Conservation (phyloP, 2,888 invertebrate species). For the Junonia oenone region DNA sequence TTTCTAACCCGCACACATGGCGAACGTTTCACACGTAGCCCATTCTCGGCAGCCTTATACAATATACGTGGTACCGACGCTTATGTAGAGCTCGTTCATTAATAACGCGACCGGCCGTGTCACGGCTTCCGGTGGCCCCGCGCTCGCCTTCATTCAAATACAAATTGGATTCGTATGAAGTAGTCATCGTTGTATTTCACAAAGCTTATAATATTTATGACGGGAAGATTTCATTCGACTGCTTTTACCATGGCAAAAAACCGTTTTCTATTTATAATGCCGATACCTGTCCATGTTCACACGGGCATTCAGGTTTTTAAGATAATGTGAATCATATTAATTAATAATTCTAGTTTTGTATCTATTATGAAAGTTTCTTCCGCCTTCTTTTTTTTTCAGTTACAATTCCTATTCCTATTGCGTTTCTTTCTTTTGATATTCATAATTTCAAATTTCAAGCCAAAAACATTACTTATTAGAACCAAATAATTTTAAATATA, state of each 20-base stretch:
- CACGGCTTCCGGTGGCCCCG: constrained; percentile 64
- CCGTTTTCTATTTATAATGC: background rate
- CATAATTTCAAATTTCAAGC: too few species aligned
- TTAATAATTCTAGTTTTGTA: background rate
- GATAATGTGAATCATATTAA: background rate
- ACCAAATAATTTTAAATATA: too few species aligned
- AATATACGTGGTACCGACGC: constrained; percentile 42
- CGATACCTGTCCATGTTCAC: too few species aligned
- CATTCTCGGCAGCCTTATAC: constrained; percentile 37
- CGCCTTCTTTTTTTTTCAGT: too few species aligned
- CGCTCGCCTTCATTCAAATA: constrained; percentile 56
- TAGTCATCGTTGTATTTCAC: constrained; percentile 42
- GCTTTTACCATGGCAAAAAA: background rate
- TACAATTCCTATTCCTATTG: too few species aligned
- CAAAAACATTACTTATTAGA: too few species aligned
- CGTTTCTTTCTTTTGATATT: too few species aligned
- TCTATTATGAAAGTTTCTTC: too few species aligned
- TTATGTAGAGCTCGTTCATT: constrained; percentile 60
- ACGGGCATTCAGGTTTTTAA: too few species aligned
- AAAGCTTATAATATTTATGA: constrained; percentile 39
- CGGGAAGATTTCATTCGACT: constrained; percentile 23
- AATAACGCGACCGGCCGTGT: constrained; percentile 64
- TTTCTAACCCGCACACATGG: constrained; percentile 35
- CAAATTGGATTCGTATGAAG: constrained; percentile 62
- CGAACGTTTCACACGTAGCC: constrained; percentile 33